Evolutionary conservation across 2,888 invertebrate species (phyloP).

Genomic region (Cosmia trapezina): DNA sequence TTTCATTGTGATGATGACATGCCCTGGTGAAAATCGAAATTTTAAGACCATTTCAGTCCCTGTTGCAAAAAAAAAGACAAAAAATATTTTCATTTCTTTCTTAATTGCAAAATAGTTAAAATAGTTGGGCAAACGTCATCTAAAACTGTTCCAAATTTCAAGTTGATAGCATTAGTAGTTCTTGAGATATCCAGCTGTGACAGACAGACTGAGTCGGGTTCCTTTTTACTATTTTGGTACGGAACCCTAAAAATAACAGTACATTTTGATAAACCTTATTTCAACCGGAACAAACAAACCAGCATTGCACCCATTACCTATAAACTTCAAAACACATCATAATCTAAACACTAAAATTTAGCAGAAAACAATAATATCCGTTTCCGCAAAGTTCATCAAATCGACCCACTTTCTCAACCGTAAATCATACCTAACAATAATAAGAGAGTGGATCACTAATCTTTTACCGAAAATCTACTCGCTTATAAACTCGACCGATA

Average conservation of each 20-base stretch:
- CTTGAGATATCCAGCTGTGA: no score
- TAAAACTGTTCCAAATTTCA: no score
- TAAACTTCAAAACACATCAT: slow-evolving; percentile 40
- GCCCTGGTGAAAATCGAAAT: no score
- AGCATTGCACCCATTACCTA: slow-evolving; percentile 24
- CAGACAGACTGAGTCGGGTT: no score
- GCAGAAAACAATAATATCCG: slow-evolving; percentile 56
- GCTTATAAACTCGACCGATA: slow-evolving; percentile 57
- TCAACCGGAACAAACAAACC: slow-evolving; percentile 45
- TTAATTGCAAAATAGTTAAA: no score
- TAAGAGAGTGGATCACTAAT: slow-evolving; percentile 42
- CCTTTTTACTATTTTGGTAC: no score
- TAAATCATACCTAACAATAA: slow-evolving; percentile 63
- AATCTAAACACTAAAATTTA: slow-evolving; percentile 51
- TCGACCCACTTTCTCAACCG: slow-evolving; percentile 60
- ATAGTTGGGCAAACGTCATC: no score
- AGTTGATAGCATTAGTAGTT: no score
- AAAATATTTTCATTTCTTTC: no score
- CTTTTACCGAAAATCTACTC: slow-evolving; percentile 49
- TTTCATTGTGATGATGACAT: no score
- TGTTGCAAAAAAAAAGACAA: no score
- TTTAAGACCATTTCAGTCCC: no score
- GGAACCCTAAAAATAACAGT: neutral
- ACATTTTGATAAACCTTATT: slow-evolving; percentile 17
- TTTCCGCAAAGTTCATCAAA: slow-evolving; percentile 61